Conservation (phyloP, 2,797 vertebrate species). For the Botia almorhae region DNA sequence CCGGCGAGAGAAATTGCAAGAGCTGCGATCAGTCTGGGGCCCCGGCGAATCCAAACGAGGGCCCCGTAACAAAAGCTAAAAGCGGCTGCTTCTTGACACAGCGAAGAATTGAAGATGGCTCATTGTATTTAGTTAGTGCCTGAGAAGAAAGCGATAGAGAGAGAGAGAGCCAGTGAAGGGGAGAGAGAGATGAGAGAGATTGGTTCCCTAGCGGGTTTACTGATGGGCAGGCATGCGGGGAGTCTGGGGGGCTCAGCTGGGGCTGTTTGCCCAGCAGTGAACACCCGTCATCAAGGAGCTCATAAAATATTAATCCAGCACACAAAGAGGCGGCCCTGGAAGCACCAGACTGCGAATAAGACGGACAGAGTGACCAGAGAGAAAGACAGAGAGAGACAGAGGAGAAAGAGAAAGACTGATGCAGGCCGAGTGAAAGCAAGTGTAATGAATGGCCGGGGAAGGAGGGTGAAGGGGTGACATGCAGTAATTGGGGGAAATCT, state of each 20-base stretch:
- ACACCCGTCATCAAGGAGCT: constrained; percentile 72
- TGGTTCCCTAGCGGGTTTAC: constrained; percentile 53
- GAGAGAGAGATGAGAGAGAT: constrained; percentile 52
- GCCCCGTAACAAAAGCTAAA: constrained; percentile 29
- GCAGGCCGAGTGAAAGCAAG: constrained; percentile 52
- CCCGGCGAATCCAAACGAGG: neutral
- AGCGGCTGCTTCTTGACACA: constrained; percentile 19
- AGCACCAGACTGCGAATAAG: constrained; percentile 51
- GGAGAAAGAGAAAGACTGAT: constrained; percentile 45
- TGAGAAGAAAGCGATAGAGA: constrained; percentile 30
- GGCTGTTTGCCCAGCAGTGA: constrained; percentile 70
- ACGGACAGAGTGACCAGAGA: constrained; percentile 37
- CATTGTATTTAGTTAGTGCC: constrained; percentile 50
- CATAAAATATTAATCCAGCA: constrained; percentile 76
- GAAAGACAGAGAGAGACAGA: constrained; percentile 6
- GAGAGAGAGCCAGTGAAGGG: constrained; percentile 35
- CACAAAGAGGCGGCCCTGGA: constrained; percentile 57
- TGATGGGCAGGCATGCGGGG: constrained; percentile 52
- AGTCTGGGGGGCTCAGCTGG: constrained; percentile 70
- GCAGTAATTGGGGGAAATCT: constrained; percentile 74
- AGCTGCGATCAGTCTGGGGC: neutral
- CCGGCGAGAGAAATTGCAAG: neutral
- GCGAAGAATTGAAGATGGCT: constrained; percentile 49
- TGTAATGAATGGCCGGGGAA: constrained; percentile 60
- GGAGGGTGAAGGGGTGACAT: constrained; percentile 71